Evolutionary conservation across 2,113 vertebrate genomes (phyloP).

Genomic region (Antechinus flavipes): DNA sequence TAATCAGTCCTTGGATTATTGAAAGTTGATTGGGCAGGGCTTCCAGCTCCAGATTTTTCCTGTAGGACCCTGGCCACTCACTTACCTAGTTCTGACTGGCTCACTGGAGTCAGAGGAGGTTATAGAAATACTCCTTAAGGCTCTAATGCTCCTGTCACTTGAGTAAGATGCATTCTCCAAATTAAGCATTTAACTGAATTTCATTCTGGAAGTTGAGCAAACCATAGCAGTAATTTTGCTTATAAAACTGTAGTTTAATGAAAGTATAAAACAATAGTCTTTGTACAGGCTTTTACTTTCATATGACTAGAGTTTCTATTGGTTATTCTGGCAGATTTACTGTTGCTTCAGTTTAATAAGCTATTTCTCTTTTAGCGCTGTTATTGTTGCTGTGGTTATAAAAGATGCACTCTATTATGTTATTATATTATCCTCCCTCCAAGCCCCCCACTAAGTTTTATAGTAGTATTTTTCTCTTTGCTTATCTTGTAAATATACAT

Average conservation of each 20-base stretch:
- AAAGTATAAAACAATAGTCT: constrained; percentile 79
- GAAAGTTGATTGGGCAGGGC: background rate
- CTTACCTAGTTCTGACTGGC: background rate
- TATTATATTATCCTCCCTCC: constrained; percentile 60
- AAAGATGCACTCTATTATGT: constrained; percentile 78
- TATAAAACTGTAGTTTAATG: constrained; percentile 83
- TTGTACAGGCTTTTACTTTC: constrained; percentile 77
- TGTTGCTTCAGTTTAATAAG: constrained; percentile 80
- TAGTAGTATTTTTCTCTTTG: constrained; percentile 71
- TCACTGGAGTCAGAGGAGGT: background rate
- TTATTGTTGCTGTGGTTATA: constrained; percentile 62
- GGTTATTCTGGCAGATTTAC: constrained; percentile 82
- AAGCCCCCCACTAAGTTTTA: constrained; percentile 63
- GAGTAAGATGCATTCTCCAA: constrained; percentile 66
- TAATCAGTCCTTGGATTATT: background rate
- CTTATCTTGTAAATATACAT: constrained; percentile 69
- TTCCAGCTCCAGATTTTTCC: background rate
- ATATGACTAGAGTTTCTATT: constrained; percentile 69
- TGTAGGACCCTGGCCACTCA: background rate
- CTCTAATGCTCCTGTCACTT: constrained; percentile 46
- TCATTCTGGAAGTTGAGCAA: constrained; percentile 78
- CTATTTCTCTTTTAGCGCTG: constrained; percentile 78
- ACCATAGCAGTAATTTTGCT: constrained; percentile 79
- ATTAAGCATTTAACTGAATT: constrained; percentile 81
- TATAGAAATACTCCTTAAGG: constrained; percentile 43